These are phyloP conservation scores for Premnoplex brunnescens DNA, from an alignment of 2,797 vertebrate species.

Conservation along the genomic window DNA sequence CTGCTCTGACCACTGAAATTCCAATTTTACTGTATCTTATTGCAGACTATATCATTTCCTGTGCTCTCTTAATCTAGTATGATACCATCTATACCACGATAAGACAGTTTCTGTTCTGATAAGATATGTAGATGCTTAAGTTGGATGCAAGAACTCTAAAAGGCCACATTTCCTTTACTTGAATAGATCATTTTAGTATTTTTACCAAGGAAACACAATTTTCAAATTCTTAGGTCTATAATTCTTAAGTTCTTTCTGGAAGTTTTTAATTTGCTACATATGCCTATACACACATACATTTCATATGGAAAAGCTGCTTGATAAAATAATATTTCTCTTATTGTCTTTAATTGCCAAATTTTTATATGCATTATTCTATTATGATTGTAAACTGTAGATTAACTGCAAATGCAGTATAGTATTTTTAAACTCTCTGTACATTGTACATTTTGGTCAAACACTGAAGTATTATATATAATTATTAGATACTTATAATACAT, in stretches of 20 bases:
- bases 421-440: background rate
- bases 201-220: background rate
- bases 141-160: background rate
- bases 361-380: background rate
- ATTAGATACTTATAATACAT: background rate
- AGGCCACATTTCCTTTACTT: background rate
- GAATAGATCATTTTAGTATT: background rate
- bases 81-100: background rate
- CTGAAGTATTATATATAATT: background rate
- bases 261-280: background rate
- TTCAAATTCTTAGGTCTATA: background rate
- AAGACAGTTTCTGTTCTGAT: background rate
- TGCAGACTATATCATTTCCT: background rate
- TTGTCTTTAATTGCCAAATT: background rate
- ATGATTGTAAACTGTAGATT: background rate
- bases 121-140: background rate
- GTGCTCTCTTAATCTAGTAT: background rate
- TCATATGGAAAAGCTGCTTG: background rate
- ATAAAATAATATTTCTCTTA: background rate
- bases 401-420: background rate
- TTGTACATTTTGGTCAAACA: background rate
- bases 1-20: background rate
- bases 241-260: background rate
- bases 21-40: background rate
- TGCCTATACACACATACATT: fast-evolving